Conservation (phyloP, 2,113 vertebrate genomes). For the Ceyx margarethae region DNA sequence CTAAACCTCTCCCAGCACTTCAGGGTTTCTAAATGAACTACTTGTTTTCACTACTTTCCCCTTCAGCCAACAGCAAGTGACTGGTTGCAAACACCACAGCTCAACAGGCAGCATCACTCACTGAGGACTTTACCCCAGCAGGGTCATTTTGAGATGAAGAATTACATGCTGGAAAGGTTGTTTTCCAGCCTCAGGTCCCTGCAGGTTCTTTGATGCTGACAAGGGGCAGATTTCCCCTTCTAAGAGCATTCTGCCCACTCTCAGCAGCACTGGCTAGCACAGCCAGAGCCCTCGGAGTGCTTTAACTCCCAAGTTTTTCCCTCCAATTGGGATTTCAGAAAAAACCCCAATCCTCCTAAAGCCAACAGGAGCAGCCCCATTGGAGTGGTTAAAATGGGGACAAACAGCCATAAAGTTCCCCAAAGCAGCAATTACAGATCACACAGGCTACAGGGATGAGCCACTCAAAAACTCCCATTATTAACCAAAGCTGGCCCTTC, state of each 20-base stretch:
- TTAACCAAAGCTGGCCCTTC: not conserved
- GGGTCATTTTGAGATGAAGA: not conserved
- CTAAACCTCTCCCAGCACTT: not conserved
- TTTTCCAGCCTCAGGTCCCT: not conserved
- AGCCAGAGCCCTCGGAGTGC: accelerated
- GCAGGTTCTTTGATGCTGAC: accelerated
- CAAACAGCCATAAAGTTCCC: not conserved
- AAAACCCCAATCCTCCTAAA: accelerated
- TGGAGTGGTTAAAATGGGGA: accelerated
- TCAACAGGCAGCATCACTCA: accelerated
- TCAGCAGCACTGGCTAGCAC: accelerated
- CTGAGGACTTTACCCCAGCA: accelerated
- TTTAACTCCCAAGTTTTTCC: not conserved
- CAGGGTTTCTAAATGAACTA: not conserved
- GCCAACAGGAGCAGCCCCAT: too few relatives aligned
- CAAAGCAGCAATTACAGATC: not conserved
- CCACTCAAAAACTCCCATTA: not conserved
- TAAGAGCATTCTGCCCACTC: not conserved
- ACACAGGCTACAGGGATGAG: not conserved
- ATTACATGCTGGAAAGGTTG: not conserved
- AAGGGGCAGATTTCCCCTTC: accelerated
- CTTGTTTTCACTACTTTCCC: not conserved
- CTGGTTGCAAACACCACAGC: not conserved
- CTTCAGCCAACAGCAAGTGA: not conserved
- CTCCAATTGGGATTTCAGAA: not conserved